Base-by-base conservation (phyloP, 2,797 vertebrate species). In the Onychomys leucogaster region DNA sequence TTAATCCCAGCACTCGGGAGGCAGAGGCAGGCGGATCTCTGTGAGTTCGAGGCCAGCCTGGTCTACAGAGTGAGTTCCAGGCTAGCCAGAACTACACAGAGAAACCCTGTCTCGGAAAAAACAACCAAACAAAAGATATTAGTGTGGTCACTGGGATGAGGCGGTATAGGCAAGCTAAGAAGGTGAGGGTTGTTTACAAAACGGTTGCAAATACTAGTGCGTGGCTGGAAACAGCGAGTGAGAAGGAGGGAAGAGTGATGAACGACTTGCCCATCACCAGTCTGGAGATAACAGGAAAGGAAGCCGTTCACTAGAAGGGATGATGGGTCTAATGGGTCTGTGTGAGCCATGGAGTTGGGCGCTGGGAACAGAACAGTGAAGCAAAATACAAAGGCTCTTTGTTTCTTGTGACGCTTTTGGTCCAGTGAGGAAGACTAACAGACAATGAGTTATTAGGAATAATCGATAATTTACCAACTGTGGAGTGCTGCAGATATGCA, bases 391-490 rank as follows among this genome's bases (percentile, higher is more conserved):
- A 23, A 78, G 14, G 21, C 5, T 46, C n/a, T 94, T 85, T 85
- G 75, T 5, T 71, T 91, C n/a, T 76, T 11, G 4, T 37, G 63
- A 55, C 43, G n/a, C 52, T 89, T 76, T 73, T 37, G 61, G 86
- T n/a, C 17, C 80, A 89, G 34, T 52, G 41, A 73, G 11, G 34
- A 82, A 96, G 73, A 96, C 46, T 80, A 91, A 55, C 1, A 93
- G 52, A 23, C 29, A 61, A 11, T 27, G 7, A 59, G 90, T 73
- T 90, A 76, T 29, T 91, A 77, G 17, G 77, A 86, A 84, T 63
- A 95, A 77, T 82, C 67, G 65, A 32, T 43, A 67, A 92, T 75
- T 87, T 86, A 87, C 5, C 59, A 93, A 69, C 71, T 89, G 6
- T 34, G 25, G 57, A 63, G 21, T 37, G n/a, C 27, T 71, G 2